A percentile compares a stretch with the other conserved stretches of the same genome.
Evolutionary conservation across 1,140 invertebrate species (phyloP).

Genomic region (Ptiloglossa arizonensis): DNA sequence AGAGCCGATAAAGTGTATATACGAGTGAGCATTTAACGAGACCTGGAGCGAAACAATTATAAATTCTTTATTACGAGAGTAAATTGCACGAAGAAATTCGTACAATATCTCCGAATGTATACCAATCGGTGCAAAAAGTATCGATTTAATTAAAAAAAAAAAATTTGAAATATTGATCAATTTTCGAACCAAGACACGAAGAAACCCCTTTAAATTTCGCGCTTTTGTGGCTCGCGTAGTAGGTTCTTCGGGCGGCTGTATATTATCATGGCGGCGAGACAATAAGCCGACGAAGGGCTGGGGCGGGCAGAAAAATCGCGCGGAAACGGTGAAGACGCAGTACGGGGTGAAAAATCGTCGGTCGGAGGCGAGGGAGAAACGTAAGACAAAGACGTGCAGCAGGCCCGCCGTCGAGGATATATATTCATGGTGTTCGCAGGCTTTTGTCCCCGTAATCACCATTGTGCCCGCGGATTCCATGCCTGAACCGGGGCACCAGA

Average conservation of each 20-base stretch:
- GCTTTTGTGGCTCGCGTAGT: slow-evolving; percentile 19
- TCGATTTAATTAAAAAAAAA: no score
- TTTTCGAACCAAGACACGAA: no score
- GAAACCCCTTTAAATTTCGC: slow-evolving; percentile 28
- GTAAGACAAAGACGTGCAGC: slow-evolving; percentile 27
- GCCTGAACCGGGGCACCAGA: slow-evolving; percentile 54
- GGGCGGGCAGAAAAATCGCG: background rate
- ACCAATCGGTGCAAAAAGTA: no score
- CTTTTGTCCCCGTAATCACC: slow-evolving; percentile 64
- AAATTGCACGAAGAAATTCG: no score
- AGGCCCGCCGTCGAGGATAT: slow-evolving; percentile 33
- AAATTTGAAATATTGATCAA: no score
- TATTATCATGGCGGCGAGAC: slow-evolving; percentile 9
- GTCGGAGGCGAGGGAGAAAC: background rate
- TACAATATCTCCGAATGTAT: no score
- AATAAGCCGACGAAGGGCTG: slow-evolving; percentile 46
- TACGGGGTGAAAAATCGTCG: slow-evolving; percentile 22
- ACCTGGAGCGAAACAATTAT: no score
- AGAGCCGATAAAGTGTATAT: no score
- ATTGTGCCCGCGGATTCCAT: slow-evolving; percentile 55
- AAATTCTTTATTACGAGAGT: no score
- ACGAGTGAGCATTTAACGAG: no score
- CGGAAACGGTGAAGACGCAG: background rate
- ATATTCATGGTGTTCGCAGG: slow-evolving; percentile 60
- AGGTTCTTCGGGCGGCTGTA: slow-evolving; percentile 9